Percentiles rank a stretch among this genome's conserved stretches.
These are phyloP conservation scores for Elmis aenea DNA, from an alignment of 2,888 invertebrate genomes.

Conservation along the genomic window DNA sequence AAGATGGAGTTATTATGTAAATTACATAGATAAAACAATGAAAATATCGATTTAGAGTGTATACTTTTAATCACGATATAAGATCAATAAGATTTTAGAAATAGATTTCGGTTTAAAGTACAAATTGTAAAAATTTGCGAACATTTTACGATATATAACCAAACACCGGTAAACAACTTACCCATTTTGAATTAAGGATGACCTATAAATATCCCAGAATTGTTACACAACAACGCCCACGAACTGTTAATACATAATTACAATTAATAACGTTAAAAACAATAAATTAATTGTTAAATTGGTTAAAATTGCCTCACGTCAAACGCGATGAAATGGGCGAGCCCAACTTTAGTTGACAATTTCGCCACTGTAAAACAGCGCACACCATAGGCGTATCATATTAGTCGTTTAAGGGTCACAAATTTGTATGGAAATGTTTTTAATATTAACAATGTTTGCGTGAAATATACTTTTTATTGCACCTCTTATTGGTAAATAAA, in stretches of 20 bases:
- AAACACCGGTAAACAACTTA: constrained; percentile 33
- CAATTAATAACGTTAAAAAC: constrained; percentile 25
- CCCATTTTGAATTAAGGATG: constrained; percentile 34
- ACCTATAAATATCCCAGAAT: constrained; percentile 8
- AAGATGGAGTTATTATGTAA: too few species aligned
- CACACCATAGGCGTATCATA: constrained; percentile 19
- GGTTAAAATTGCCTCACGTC: constrained; percentile 34
- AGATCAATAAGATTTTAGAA: too few species aligned
- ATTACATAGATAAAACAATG: too few species aligned
- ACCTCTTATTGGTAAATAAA: too few species aligned
- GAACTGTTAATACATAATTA: constrained; percentile 26
- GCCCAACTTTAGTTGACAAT: constrained; percentile 31
- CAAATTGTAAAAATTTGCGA: constrained; percentile 12
- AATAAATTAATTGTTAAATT: constrained; percentile 28
- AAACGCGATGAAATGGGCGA: constrained; percentile 40
- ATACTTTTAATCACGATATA: too few species aligned
- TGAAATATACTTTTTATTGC: too few species aligned
- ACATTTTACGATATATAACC: constrained; percentile 19
- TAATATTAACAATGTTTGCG: too few species aligned
- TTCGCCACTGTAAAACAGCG: constrained; percentile 18
- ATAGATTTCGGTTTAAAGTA: neutral
- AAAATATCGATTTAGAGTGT: too few species aligned
- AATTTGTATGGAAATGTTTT: too few species aligned
- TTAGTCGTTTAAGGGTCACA: too few species aligned
- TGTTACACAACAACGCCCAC: constrained; percentile 23